A percentile compares a stretch with the other conserved stretches of the same genome.
Conservation (phyloP, 1,140 invertebrate species). For the Alviniconcha marisindica region DNA sequence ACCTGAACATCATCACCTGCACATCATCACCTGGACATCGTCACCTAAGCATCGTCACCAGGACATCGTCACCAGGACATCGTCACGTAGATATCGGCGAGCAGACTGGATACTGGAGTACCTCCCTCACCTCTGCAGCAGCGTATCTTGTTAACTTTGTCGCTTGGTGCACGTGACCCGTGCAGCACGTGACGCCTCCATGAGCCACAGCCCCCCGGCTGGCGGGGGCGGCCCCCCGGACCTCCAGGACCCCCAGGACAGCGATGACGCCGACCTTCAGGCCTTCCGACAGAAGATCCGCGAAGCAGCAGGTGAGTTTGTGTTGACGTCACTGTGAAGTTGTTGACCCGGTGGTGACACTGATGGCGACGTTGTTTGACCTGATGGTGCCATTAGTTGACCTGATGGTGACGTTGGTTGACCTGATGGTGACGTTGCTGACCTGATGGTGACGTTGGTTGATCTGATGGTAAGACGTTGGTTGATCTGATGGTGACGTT, state of each 20-base stretch:
- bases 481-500: no score
- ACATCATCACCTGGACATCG: no score
- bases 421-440: no score
- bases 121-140: no score
- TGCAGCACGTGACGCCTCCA: background rate
- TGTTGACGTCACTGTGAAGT: background rate
- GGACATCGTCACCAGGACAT: no score
- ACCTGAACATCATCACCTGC: no score
- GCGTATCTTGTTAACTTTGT: background rate
- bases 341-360: background rate
- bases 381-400: background rate
- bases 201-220: background rate
- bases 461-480: no score
- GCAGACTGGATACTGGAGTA: background rate
- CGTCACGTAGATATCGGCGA: no score
- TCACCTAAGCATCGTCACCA: no score
- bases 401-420: no score
- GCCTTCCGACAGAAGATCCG: slow-evolving; percentile 7
- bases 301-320: background rate
- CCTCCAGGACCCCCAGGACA: background rate
- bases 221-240: background rate
- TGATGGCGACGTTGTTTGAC: background rate
- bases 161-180: background rate
- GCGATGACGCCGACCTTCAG: background rate
- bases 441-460: no score